phyloP scores from a whole-genome alignment of 2,888 invertebrate species.

The Icerya purchasi region DNA sequence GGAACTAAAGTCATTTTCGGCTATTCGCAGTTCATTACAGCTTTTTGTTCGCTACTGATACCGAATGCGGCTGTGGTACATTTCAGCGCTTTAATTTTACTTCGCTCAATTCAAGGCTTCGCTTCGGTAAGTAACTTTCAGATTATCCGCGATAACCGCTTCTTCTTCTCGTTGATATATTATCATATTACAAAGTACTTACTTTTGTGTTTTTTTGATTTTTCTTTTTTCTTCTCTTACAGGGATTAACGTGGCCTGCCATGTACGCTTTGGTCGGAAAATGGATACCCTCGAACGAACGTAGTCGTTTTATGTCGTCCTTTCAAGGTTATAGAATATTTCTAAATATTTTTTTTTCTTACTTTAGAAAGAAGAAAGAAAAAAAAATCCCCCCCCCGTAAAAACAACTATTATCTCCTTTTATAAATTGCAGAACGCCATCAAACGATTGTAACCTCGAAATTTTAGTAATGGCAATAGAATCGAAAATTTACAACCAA shows the following conservation, averaged over 20 bases:
- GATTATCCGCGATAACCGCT: background rate
- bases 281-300: conserved; percentile 48
- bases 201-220: background rate
- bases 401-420: too few species aligned
- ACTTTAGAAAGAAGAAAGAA: background rate
- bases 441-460: too few species aligned
- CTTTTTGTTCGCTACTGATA: conserved; percentile 41
- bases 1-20: conserved; percentile 49
- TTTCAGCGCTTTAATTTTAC: conserved; percentile 35
- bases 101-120: conserved; percentile 43
- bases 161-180: too few species aligned
- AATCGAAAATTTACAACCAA: too few species aligned
- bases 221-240: conserved; percentile 13
- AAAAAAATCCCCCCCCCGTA: too few species aligned
- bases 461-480: too few species aligned
- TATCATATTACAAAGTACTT: background rate
- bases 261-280: conserved; percentile 51
- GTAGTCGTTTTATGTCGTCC: conserved; percentile 51
- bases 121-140: conserved; percentile 34
- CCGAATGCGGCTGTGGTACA: conserved; percentile 40
- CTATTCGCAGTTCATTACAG: conserved; percentile 45
- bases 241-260: conserved; percentile 51
- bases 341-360: background rate
- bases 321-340: conserved; percentile 34
- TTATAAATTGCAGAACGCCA: too few species aligned